Conservation (phyloP, 2,888 invertebrate genomes). For the Pilophorus perplexus region DNA sequence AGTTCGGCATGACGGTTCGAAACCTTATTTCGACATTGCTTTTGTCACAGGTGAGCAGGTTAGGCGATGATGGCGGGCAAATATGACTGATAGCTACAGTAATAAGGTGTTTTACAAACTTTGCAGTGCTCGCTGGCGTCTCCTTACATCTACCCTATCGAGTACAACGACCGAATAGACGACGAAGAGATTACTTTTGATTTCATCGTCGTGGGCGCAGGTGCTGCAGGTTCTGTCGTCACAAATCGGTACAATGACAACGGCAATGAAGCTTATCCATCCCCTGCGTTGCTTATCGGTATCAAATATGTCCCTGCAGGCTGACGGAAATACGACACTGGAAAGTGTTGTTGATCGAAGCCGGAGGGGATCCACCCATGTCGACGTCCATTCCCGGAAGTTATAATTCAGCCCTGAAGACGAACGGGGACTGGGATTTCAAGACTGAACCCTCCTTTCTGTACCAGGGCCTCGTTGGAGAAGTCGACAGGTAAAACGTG, state of each 20-base stretch:
- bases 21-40: conserved; percentile 16
- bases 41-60: conserved; percentile 9
- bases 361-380: conserved; percentile 51
- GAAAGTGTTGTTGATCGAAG: conserved; percentile 51
- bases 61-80: too few relatives aligned
- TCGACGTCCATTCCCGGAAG: conserved; percentile 50
- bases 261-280: too few relatives aligned
- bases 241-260: conserved; percentile 49
- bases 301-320: too few relatives aligned
- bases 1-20: conserved; percentile 15
- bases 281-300: too few relatives aligned
- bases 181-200: conserved; percentile 38
- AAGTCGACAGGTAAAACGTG: background rate
- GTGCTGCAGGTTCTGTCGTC: conserved; percentile 51
- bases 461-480: background rate
- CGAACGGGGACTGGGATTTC: conserved; percentile 54
- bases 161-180: conserved; percentile 35
- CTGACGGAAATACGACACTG: conserved; percentile 50
- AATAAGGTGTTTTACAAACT: too few relatives aligned
- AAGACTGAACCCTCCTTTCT: conserved; percentile 51
- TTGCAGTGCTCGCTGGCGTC: conserved; percentile 42
- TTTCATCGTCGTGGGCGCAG: conserved; percentile 43
- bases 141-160: conserved; percentile 42
- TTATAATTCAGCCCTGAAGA: conserved; percentile 50
- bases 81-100: too few relatives aligned